Evolutionary conservation across 2,888 invertebrate genomes (phyloP), one percentile per base, ranked within the genome.

Genomic region (Oscheius onirici): DNA sequence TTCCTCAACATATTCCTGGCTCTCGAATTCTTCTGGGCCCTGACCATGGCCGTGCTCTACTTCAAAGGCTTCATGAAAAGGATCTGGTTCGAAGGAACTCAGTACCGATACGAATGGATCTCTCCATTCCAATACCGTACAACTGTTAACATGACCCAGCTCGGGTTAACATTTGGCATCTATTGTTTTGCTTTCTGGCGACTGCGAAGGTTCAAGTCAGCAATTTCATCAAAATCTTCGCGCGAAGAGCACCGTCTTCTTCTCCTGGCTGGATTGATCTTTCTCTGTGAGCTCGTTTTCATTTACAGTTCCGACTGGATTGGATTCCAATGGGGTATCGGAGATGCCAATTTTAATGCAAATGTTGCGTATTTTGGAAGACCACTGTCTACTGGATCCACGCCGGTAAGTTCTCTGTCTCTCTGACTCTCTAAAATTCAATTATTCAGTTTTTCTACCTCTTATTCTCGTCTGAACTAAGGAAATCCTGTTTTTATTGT

Each of bases 221-320:
- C 49, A 2, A 15, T 46, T 1, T 63, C 63, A 0, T 49, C 49
- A 10, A 28, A 24, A 8, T 28, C 24, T 2, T 34, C 46, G 17
- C 13, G 34, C 3, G 13, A 28, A 49, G 63, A 63, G 28, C 26
- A 49, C 17, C 63, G 63, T 17, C 20, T 63, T 1, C 46, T 63
- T 1, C 13, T 63, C 17, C 63, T 63, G 49, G 63, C 63, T 5
- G n/a, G 44, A 20, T 28, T 63, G 10, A 63, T 63, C 17, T 63
- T 63, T 24, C 15, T 22, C 34, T 49, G 63, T n/a, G 63, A 63
- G 34, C 20, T 63, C 6, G 15, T 63, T 13, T 46, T 49, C 49
- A 49, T 49, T n/a, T 63, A 63, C 49, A 49, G 49, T 63, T 49
- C 63, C 28, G 63, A 63, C n/a, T 63, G 63, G 63, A 28, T 63